Conservation (phyloP, 2,888 invertebrate genomes). For the Anagyrus pseudococci region DNA sequence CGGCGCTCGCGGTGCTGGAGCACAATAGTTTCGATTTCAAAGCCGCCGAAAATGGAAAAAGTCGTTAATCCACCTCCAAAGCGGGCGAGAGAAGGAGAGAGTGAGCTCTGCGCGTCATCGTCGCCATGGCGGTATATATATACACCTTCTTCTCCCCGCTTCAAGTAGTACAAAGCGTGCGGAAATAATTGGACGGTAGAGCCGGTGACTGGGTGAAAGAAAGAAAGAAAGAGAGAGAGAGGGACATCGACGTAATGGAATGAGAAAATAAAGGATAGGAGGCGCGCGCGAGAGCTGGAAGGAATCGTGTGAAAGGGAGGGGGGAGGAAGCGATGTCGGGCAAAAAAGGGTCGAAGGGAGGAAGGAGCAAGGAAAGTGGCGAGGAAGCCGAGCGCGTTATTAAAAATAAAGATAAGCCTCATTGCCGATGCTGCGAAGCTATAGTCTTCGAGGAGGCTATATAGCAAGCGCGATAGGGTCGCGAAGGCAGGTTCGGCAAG, state of each 20-base stretch:
- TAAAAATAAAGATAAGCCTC: too few relatives aligned
- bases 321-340: not conserved
- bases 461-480: too few relatives aligned
- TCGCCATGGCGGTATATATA: not conserved
- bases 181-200: slow-evolving; percentile 31
- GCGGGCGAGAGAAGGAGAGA: not conserved
- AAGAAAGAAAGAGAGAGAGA: not conserved
- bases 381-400: too few relatives aligned
- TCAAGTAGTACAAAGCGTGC: not conserved
- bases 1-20: too few relatives aligned
- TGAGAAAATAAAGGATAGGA: slow-evolving; percentile 14
- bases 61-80: not conserved
- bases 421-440: too few relatives aligned
- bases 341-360: slow-evolving; percentile 24
- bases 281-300: not conserved
- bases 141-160: too few relatives aligned
- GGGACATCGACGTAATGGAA: slow-evolving; percentile 10
- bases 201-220: too few relatives aligned
- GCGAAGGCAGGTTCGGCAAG: too few relatives aligned
- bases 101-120: not conserved
- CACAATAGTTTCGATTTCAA: not conserved
- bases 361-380: not conserved
- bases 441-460: too few relatives aligned
- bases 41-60: not conserved
- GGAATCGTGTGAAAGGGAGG: too few relatives aligned